These are phyloP conservation scores for Hirudo medicinalis DNA, from an alignment of 1,140 invertebrate species.

Conservation along the genomic window DNA sequence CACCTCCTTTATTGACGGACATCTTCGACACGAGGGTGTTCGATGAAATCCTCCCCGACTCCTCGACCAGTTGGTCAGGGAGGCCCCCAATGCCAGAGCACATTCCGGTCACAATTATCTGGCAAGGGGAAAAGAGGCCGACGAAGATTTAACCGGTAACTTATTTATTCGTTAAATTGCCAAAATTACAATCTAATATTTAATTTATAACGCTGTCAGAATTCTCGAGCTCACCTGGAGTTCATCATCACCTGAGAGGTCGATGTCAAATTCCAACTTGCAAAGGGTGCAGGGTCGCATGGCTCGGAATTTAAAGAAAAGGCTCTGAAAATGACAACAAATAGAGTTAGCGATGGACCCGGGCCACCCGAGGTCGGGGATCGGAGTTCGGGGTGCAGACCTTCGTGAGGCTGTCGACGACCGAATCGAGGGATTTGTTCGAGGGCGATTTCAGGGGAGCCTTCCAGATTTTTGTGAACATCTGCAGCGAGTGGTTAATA, in stretches of 20 bases:
- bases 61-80: slow-evolving; percentile 26
- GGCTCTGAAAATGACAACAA: slow-evolving; percentile 47
- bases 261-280: slow-evolving; percentile 62
- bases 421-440: slow-evolving; percentile 39
- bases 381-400: slow-evolving; percentile 31
- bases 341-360: background rate
- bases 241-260: slow-evolving; percentile 73
- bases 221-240: slow-evolving; percentile 54
- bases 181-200: too few relatives aligned
- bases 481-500: slow-evolving; percentile 45
- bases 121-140: background rate
- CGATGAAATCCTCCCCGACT: slow-evolving; percentile 25
- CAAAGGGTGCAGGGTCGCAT: slow-evolving; percentile 69
- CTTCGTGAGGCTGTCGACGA: slow-evolving; percentile 54
- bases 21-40: slow-evolving; percentile 7
- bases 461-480: slow-evolving; percentile 72
- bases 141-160: background rate
- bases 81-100: slow-evolving; percentile 25
- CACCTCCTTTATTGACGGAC: background rate
- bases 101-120: slow-evolving; percentile 28
- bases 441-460: slow-evolving; percentile 46
- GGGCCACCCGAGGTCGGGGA: background rate
- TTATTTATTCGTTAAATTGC: too few relatives aligned
- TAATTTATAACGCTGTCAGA: too few relatives aligned
- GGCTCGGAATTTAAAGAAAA: slow-evolving; percentile 70